Evolutionary conservation across 2,888 invertebrate species (phyloP).

Genomic region (Drosophila prostipennis): DNA sequence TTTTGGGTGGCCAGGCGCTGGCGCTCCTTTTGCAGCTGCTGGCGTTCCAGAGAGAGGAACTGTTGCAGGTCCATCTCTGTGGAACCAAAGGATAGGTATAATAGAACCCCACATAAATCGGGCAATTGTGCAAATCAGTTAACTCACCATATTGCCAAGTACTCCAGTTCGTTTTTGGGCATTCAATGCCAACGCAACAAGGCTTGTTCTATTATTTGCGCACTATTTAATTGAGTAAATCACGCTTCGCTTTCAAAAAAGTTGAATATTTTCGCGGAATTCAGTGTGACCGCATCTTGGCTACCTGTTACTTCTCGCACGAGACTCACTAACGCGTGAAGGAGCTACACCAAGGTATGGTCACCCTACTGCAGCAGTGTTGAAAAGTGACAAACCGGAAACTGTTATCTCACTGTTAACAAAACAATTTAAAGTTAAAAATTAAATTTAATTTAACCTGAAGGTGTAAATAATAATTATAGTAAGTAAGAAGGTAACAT

Average conservation of each 20-base stretch:
- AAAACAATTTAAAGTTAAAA: not conserved
- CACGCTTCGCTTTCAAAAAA: conserved; percentile 9
- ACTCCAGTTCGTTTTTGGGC: not conserved
- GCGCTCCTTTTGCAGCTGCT: conserved; percentile 64
- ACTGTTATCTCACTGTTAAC: not conserved
- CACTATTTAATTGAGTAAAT: not conserved
- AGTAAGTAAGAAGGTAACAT: too few relatives aligned
- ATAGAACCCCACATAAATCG: not conserved
- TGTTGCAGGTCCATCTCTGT: conserved; percentile 69
- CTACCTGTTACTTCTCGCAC: conserved; percentile 7
- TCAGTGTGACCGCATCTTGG: conserved; percentile 8
- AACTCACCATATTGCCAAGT: conserved; percentile 12
- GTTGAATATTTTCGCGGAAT: conserved; percentile 39
- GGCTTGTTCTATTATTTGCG: not conserved
- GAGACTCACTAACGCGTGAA: not conserved
- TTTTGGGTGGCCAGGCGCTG: conserved; percentile 48
- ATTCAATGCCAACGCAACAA: not conserved
- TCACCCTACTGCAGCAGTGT: not conserved
- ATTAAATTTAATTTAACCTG: not conserved
- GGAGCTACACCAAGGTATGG: not conserved
- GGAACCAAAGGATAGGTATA: not conserved
- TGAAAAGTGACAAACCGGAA: not conserved
- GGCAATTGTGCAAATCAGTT: too few relatives aligned
- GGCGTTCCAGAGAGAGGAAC: conserved; percentile 68
- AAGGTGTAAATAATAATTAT: too few relatives aligned